Conservation (phyloP, 2,888 invertebrate species). For the Lycia hirtaria region DNA sequence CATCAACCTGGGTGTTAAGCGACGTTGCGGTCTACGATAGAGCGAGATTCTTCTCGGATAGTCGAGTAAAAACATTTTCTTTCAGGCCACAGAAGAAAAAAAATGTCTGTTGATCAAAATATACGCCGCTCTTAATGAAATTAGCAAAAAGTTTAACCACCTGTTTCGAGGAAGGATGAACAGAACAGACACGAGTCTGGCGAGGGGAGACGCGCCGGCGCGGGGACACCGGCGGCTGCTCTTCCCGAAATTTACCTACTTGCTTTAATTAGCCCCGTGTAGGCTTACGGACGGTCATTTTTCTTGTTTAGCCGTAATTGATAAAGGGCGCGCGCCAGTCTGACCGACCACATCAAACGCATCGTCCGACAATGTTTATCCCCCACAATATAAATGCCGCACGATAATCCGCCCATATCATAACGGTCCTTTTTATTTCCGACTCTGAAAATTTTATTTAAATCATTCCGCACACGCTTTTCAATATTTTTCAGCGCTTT, state of each 20-base stretch:
- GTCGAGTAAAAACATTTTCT: too few relatives aligned
- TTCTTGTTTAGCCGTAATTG: constrained; percentile 84
- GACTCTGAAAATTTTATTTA: constrained; percentile 25
- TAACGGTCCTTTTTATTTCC: constrained; percentile 27
- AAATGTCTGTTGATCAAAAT: constrained; percentile 68
- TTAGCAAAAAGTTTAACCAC: constrained; percentile 76
- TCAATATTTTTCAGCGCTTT: constrained; percentile 45
- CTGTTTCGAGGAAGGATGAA: constrained; percentile 62
- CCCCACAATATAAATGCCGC: constrained; percentile 24
- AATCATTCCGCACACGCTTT: constrained; percentile 35
- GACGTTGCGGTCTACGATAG: too few relatives aligned
- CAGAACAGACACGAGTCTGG: constrained; percentile 43
- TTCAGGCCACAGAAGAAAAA: constrained; percentile 53
- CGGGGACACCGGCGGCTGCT: constrained; percentile 58
- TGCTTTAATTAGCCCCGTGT: constrained; percentile 81
- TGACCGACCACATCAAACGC: constrained; percentile 59
- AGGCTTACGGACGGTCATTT: constrained; percentile 78
- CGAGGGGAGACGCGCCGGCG: constrained; percentile 42
- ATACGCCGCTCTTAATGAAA: constrained; percentile 70
- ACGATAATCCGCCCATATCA: constrained; percentile 27
- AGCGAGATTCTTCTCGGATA: constrained; percentile 46
- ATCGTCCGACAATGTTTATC: constrained; percentile 51
- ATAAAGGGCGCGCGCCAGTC: constrained; percentile 70
- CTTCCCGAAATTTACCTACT: constrained; percentile 77
- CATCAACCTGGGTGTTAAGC: too few relatives aligned